Percentiles rank a stretch among this genome's conserved stretches.
Evolutionary conservation across 2,113 vertebrate genomes (phyloP).

Genomic region (Ictalurus furcatus): DNA sequence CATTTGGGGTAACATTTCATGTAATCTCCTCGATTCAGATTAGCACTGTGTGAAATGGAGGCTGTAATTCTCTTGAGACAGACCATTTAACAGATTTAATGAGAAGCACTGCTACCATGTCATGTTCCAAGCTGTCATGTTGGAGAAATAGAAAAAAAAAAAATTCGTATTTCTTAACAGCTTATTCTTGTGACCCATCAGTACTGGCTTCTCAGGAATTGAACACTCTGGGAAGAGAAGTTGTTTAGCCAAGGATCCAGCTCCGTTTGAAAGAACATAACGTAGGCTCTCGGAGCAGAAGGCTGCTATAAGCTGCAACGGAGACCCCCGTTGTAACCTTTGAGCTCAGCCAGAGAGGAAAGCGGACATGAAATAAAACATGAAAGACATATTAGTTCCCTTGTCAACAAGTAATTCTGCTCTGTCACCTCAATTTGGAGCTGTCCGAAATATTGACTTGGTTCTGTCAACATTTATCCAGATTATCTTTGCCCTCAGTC

Average conservation of each 20-base stretch:
- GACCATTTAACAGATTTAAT: constrained; percentile 40
- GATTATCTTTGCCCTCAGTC: constrained; percentile 33
- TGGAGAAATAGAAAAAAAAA: background rate
- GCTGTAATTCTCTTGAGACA: constrained; percentile 28
- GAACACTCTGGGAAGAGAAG: background rate
- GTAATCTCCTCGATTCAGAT: constrained; percentile 22
- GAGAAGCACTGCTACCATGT: constrained; percentile 28
- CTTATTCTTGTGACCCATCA: constrained; percentile 20
- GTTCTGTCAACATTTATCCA: constrained; percentile 53
- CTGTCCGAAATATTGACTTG: constrained; percentile 50
- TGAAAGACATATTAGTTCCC: constrained; percentile 54
- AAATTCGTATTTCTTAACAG: background rate
- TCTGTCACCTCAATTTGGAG: constrained; percentile 47
- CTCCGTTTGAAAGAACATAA: background rate
- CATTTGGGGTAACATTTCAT: constrained; percentile 6
- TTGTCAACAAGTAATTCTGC: constrained; percentile 54
- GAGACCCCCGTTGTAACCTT: constrained; percentile 20
- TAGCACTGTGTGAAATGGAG: constrained; percentile 29
- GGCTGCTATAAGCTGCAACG: background rate
- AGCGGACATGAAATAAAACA: constrained; percentile 46
- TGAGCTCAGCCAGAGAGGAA: constrained; percentile 30
- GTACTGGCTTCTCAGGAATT: background rate
- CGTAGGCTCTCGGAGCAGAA: background rate
- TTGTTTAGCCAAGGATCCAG: background rate
- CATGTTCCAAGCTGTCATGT: constrained; percentile 38